These are phyloP conservation scores for Drosophila quadrilineata DNA, from an alignment of 1,140 invertebrate genomes.

Conservation along the genomic window DNA sequence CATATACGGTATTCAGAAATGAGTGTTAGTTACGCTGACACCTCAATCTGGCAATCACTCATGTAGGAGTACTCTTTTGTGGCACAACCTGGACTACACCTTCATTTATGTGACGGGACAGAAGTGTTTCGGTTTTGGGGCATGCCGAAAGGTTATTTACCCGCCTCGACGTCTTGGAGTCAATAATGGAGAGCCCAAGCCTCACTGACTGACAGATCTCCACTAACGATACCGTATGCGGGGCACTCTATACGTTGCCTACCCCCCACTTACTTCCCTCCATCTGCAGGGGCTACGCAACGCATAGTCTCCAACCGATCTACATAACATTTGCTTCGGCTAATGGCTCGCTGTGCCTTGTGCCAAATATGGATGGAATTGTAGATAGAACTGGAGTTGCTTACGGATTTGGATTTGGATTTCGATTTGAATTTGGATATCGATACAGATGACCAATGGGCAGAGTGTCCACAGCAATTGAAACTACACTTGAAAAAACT, in stretches of 20 bases:
- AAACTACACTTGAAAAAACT: conserved; percentile 15
- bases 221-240: conserved; percentile 64
- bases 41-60: conserved; percentile 24
- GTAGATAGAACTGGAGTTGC: conserved; percentile 6
- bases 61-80: conserved; percentile 31
- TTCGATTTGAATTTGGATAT: conserved; percentile 22
- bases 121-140: conserved; percentile 36
- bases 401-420: conserved; percentile 11
- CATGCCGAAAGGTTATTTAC: conserved; percentile 68
- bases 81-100: conserved; percentile 46
- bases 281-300: background rate
- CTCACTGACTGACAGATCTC: conserved; percentile 41
- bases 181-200: conserved; percentile 49
- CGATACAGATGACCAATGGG: conserved; percentile 22
- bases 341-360: conserved; percentile 53
- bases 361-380: conserved; percentile 54
- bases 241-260: background rate
- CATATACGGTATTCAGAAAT: background rate
- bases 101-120: conserved; percentile 46
- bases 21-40: conserved; percentile 18
- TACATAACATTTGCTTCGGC: conserved; percentile 72
- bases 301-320: conserved; percentile 41
- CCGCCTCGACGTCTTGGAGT: conserved; percentile 63
- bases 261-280: background rate
- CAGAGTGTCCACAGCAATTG: conserved; percentile 23